These are phyloP conservation scores for Lycaena phlaeas DNA, from an alignment of 2,888 invertebrate genomes.

Conservation along the genomic window DNA sequence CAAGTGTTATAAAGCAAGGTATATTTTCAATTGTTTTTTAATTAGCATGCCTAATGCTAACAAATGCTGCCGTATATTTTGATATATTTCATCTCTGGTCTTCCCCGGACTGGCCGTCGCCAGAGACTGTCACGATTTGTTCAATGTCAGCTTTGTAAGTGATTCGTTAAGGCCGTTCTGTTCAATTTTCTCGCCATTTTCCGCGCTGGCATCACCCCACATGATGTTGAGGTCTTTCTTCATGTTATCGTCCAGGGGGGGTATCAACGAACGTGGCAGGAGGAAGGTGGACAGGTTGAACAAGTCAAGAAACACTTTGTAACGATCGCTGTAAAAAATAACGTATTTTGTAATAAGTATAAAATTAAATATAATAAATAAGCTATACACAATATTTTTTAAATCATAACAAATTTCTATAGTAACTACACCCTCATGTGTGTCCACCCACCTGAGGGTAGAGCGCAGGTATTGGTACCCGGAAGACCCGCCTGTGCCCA, in stretches of 20 bases:
- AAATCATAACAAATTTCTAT: no score
- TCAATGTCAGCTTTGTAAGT: slow-evolving; percentile 10
- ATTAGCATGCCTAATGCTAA: no score
- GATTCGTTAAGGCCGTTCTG: slow-evolving; percentile 10
- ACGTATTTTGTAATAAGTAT: no score
- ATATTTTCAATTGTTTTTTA: no score
- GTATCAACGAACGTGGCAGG: slow-evolving; percentile 92
- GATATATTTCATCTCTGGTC: no score
- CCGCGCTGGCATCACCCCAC: slow-evolving; percentile 54
- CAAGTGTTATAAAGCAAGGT: no score
- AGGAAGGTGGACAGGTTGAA: slow-evolving; percentile 98
- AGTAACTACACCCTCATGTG: no score
- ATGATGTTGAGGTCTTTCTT: slow-evolving; percentile 78
- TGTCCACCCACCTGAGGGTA: slow-evolving; percentile 84
- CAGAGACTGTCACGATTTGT: background rate
- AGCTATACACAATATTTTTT: no score
- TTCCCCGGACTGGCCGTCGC: no score
- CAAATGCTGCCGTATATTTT: no score
- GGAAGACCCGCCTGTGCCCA: slow-evolving; percentile 98
- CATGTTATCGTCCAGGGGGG: slow-evolving; percentile 88
- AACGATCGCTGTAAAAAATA: slow-evolving; percentile 89
- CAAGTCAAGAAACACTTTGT: slow-evolving; percentile 97
- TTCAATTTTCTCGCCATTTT: slow-evolving; percentile 21
- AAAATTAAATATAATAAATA: no score
- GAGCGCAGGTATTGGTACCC: slow-evolving; percentile 98